Percentiles rank a stretch among this genome's conserved stretches.
phyloP scores from a whole-genome alignment of 2,888 invertebrate species.

The Leptopilina syphax region DNA sequence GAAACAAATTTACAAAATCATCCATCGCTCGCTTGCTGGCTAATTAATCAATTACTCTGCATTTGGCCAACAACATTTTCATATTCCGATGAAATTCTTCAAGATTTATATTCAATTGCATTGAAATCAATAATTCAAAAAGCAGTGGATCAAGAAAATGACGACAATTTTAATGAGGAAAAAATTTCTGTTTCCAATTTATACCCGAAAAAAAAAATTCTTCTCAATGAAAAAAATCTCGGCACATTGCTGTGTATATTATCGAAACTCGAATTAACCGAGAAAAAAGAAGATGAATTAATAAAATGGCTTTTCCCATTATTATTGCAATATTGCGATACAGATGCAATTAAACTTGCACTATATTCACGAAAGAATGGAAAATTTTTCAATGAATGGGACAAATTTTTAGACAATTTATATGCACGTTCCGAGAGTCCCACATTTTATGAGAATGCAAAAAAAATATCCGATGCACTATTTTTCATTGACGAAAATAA shows the following conservation, averaged over 20 bases:
- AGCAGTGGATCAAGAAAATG: conserved; percentile 53
- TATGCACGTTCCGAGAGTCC: conserved; percentile 54
- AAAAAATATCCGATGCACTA: conserved; percentile 61
- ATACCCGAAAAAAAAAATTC: conserved; percentile 20
- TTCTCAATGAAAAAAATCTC: conserved; percentile 48
- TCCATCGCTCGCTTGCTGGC: conserved; percentile 72
- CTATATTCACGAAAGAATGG: conserved; percentile 66
- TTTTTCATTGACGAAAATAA: conserved; percentile 56
- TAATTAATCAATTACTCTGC: conserved; percentile 68
- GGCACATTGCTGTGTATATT: conserved; percentile 65
- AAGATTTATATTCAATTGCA: conserved; percentile 64
- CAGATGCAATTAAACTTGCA: conserved; percentile 64
- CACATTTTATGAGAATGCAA: conserved; percentile 55
- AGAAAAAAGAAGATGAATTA: conserved; percentile 62
- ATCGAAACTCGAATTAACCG: conserved; percentile 66
- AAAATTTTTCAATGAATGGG: conserved; percentile 66
- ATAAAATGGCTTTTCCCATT: conserved; percentile 64
- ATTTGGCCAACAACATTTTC: conserved; percentile 59
- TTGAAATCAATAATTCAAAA: conserved; percentile 61
- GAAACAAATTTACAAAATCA: conserved; percentile 77
- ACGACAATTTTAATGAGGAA: neutral
- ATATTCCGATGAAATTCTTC: conserved; percentile 60
- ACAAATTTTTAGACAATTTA: conserved; percentile 61
- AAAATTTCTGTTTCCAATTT: conserved; percentile 11
- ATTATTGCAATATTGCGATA: conserved; percentile 58